A percentile compares a stretch with the other conserved stretches of the same genome.
Conservation (phyloP, 2,113 vertebrate genomes). For the Anolis carolinensis region DNA sequence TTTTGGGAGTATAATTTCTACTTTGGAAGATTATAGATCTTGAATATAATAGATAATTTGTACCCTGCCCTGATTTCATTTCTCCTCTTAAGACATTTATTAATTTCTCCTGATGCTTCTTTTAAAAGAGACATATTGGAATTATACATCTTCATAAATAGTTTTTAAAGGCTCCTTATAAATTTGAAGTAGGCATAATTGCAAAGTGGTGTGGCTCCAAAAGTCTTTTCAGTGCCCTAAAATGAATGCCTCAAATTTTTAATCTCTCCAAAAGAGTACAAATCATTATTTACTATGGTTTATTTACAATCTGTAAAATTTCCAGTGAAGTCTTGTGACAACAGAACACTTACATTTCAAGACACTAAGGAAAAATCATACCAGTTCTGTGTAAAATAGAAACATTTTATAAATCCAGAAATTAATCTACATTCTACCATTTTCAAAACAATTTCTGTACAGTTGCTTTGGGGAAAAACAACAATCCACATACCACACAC, state of each 20-base stretch:
- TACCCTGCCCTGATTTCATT: neutral
- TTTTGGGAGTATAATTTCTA: neutral
- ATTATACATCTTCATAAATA: neutral
- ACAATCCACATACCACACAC: neutral
- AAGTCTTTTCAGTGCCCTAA: neutral
- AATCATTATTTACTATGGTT: neutral
- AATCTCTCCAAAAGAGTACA: neutral
- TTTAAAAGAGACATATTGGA: neutral
- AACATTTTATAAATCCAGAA: neutral
- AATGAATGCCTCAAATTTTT: neutral
- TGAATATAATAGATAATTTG: neutral
- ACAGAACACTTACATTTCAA: neutral
- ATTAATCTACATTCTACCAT: neutral
- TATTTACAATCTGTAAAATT: neutral
- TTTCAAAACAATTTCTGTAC: neutral
- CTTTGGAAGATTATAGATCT: neutral
- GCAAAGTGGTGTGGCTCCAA: neutral
- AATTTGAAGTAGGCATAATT: neutral
- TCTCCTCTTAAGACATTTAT: neutral
- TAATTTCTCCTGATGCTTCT: neutral
- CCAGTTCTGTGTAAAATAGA: neutral
- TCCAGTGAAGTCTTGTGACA: neutral
- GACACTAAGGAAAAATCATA: neutral
- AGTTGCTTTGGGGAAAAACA: neutral
- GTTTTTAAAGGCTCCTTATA: neutral